Percentiles rank a stretch among this genome's conserved stretches.
Evolutionary conservation across 2,113 vertebrate species (phyloP).

Genomic region (Plotosus lineatus): DNA sequence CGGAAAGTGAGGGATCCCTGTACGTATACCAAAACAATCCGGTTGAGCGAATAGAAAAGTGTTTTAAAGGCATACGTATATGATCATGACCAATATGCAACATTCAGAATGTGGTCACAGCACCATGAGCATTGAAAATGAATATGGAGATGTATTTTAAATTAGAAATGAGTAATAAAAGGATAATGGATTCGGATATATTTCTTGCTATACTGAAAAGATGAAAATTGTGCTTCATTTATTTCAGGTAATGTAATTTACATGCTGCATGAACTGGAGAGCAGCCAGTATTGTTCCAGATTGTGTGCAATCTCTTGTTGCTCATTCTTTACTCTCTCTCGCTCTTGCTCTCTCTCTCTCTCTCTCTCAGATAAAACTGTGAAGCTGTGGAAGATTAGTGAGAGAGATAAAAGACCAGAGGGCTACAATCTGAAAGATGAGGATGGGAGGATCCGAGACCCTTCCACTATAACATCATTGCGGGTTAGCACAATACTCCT

Average conservation of each 20-base stretch:
- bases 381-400: constrained; percentile 99
- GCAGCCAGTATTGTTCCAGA: constrained; percentile 44
- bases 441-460: constrained; percentile 91
- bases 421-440: constrained; percentile 99
- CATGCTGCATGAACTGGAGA: constrained; percentile 41
- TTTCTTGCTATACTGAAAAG: too few species aligned
- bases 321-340: constrained; percentile 8
- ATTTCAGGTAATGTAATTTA: constrained; percentile 31
- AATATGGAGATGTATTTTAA: not conserved
- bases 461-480: constrained; percentile 90
- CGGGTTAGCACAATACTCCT: constrained; percentile 76
- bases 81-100: too few species aligned
- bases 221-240: not conserved
- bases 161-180: not conserved
- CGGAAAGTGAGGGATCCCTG: too few species aligned
- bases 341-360: not conserved
- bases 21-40: too few species aligned
- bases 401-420: constrained; percentile 93
- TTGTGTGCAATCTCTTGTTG: constrained; percentile 36
- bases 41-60: too few species aligned
- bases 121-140: not conserved
- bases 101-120: too few species aligned
- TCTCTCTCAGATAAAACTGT: constrained; percentile 88
- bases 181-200: not conserved
- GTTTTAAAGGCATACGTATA: too few species aligned